phyloP scores from a whole-genome alignment of 1,140 invertebrate species.

The Platorchestia sp. region DNA sequence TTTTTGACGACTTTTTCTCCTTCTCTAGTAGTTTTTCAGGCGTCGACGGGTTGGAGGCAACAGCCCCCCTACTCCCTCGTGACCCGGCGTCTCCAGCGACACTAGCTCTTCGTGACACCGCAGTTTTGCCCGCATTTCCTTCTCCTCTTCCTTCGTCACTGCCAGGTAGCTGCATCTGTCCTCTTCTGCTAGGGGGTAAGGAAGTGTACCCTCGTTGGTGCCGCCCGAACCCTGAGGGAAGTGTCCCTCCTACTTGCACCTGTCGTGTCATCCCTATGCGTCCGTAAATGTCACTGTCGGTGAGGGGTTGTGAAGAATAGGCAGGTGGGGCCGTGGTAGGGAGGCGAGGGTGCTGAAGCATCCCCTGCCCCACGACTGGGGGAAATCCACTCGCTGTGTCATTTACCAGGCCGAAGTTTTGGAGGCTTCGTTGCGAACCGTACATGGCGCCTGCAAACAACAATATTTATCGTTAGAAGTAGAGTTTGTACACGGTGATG shows the following conservation, averaged over 20 bases:
- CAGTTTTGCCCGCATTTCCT: constrained; percentile 57
- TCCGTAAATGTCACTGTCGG: constrained; percentile 66
- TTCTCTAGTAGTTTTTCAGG: constrained; percentile 66
- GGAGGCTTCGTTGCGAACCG: constrained; percentile 66
- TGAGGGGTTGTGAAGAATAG: constrained; percentile 59
- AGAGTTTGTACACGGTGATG: neutral
- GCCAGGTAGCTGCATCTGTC: constrained; percentile 60
- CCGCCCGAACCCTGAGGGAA: constrained; percentile 66
- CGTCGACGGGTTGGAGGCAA: constrained; percentile 64
- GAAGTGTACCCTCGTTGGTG: constrained; percentile 64
- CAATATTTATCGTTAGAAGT: neutral
- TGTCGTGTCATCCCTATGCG: constrained; percentile 67
- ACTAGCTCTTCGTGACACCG: constrained; percentile 57
- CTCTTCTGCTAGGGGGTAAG: constrained; percentile 61
- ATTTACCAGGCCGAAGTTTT: constrained; percentile 62
- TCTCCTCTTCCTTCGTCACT: constrained; percentile 58
- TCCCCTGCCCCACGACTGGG: neutral
- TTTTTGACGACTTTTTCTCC: constrained; percentile 65
- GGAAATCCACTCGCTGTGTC: constrained; percentile 58
- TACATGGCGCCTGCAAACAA: constrained; percentile 62
- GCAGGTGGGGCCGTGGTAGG: constrained; percentile 65
- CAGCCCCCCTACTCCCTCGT: constrained; percentile 55
- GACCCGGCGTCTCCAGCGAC: constrained; percentile 58
- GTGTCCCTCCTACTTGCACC: constrained; percentile 63
- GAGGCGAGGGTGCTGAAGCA: constrained; percentile 61